A percentile compares a stretch with the other conserved stretches of the same genome.
These are phyloP conservation scores for Gymnorhina tibicen DNA, from an alignment of 2,113 vertebrate genomes.

Conservation along the genomic window DNA sequence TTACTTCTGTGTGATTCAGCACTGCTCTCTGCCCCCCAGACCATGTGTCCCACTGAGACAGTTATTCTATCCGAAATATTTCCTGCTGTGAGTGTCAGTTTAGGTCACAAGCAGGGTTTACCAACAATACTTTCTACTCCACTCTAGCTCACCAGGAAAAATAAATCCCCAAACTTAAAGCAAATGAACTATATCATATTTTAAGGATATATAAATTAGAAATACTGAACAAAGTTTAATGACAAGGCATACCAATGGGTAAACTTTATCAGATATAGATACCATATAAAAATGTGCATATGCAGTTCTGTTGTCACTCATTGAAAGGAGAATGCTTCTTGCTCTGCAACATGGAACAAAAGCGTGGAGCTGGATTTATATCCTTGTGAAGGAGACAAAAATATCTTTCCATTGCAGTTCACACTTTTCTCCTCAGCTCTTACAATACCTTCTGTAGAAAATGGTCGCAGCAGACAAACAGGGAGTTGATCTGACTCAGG, in stretches of 20 bases:
- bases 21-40: background rate
- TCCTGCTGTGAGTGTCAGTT: background rate
- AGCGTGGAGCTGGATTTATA: background rate
- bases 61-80: background rate
- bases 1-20: background rate
- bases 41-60: background rate
- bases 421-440: background rate
- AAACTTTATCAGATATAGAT: background rate
- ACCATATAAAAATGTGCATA: rapidly evolving
- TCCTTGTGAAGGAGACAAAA: background rate
- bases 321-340: background rate
- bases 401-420: background rate
- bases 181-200: background rate
- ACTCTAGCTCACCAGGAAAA: rapidly evolving
- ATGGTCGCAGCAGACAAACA: background rate
- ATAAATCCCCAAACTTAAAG: background rate
- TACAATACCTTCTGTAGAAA: background rate
- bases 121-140: background rate
- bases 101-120: background rate
- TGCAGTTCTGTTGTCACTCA: background rate
- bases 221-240: background rate
- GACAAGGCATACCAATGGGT: background rate
- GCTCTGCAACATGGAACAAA: background rate
- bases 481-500: background rate
- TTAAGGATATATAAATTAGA: background rate